Percentiles rank a stretch among this genome's conserved stretches.
phyloP scores from a whole-genome alignment of 1,140 invertebrate genomes.

The Scaptomyza montana region DNA sequence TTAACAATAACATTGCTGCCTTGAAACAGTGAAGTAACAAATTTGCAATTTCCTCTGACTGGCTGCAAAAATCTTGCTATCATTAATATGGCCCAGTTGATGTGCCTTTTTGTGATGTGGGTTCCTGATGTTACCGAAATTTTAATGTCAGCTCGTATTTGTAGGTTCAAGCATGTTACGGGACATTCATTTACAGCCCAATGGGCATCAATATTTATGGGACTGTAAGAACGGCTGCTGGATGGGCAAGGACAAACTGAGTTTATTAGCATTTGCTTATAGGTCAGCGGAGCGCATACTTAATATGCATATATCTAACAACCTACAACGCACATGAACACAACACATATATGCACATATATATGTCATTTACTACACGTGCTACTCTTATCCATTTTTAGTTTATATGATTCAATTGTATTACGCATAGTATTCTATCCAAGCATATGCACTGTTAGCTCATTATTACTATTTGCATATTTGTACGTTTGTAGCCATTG shows the following conservation, averaged over 20 bases:
- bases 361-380: conserved; percentile 5
- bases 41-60: conserved; percentile 5
- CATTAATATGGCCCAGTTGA: neutral
- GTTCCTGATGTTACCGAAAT: neutral
- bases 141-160: neutral
- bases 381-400: neutral
- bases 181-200: conserved; percentile 42
- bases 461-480: conserved; percentile 1
- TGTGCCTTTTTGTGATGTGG: neutral
- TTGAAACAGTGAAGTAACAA: neutral
- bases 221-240: conserved; percentile 10
- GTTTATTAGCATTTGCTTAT: conserved; percentile 21
- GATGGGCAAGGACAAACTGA: conserved; percentile 7
- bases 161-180: neutral
- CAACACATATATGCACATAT: neutral
- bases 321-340: conserved; percentile 31
- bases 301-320: conserved; percentile 45
- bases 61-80: neutral
- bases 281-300: conserved; percentile 51
- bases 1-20: conserved; percentile 6
- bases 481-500: conserved; percentile 1
- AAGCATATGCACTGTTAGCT: conserved; percentile 8
- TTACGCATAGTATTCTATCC: neutral
- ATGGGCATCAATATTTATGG: conserved; percentile 57
- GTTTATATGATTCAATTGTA: conserved; percentile 4